Evolutionary conservation across 2,797 vertebrate genomes (phyloP).

Genomic region (Astyanax mexicanus): DNA sequence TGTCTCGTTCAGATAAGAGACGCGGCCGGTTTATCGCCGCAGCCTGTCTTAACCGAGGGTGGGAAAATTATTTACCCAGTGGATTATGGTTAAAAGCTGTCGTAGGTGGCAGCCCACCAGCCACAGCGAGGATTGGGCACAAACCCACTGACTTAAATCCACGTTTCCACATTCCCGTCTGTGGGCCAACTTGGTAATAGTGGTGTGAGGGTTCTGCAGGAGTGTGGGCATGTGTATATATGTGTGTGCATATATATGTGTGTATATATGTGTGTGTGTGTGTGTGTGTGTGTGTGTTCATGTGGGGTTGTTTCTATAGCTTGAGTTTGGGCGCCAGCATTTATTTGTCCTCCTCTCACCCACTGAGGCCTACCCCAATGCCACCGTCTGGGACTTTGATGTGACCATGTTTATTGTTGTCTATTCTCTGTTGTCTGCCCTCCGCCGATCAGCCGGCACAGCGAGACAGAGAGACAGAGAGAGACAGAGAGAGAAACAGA

Average conservation of each 20-base stretch:
- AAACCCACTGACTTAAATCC: constrained; percentile 64
- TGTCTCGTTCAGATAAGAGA: constrained; percentile 70
- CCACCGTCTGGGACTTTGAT: constrained; percentile 79
- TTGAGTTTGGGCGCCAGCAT: constrained; percentile 64
- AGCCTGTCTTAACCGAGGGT: constrained; percentile 63
- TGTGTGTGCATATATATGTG: no score
- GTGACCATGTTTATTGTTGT: constrained; percentile 80
- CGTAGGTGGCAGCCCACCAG: constrained; percentile 43
- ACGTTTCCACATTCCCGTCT: constrained; percentile 57
- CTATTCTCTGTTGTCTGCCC: constrained; percentile 72
- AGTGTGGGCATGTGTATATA: background rate
- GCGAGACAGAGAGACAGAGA: constrained; percentile 49
- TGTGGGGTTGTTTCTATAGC: constrained; percentile 44
- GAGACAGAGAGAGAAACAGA: constrained; percentile 11
- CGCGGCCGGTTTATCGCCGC: constrained; percentile 67
- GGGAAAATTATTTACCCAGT: constrained; percentile 70
- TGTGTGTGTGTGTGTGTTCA: constrained; percentile 6
- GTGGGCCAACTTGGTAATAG: constrained; percentile 63
- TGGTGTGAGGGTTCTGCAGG: constrained; percentile 39
- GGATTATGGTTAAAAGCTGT: constrained; percentile 67
- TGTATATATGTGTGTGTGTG: background rate
- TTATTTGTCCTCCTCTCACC: constrained; percentile 70
- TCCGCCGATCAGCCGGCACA: constrained; percentile 14
- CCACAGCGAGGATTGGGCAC: constrained; percentile 55
- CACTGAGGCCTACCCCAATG: constrained; percentile 72